A percentile compares a stretch with the other conserved stretches of the same genome.
These are phyloP conservation scores for Achroia grisella DNA, from an alignment of 1,140 invertebrate species.

Conservation along the genomic window DNA sequence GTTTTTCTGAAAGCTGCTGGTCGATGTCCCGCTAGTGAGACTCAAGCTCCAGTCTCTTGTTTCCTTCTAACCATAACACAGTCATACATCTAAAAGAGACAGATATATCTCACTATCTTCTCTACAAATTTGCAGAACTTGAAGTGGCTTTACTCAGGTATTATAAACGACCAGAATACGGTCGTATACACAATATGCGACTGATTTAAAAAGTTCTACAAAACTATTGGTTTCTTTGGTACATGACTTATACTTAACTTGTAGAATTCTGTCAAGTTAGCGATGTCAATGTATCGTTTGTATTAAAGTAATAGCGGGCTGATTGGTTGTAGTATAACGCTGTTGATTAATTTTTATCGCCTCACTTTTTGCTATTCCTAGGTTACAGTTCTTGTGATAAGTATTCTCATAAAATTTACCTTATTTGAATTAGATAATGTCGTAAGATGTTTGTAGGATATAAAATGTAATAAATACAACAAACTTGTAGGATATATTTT, in stretches of 20 bases:
- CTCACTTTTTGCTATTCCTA: too few species aligned
- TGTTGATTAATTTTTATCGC: constrained; percentile 27
- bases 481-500: too few species aligned
- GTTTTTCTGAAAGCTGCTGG: constrained; percentile 72
- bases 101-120: constrained; percentile 19
- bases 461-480: too few species aligned
- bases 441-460: not conserved
- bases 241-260: constrained; percentile 12
- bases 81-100: constrained; percentile 38
- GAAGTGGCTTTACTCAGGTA: constrained; percentile 58
- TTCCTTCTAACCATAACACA: constrained; percentile 28
- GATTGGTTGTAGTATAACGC: constrained; percentile 32
- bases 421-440: not conserved
- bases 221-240: constrained; percentile 14
- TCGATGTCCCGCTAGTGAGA: constrained; percentile 69
- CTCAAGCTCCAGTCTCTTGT: constrained; percentile 42
- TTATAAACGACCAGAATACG: constrained; percentile 60
- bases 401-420: constrained; percentile 11
- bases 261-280: constrained; percentile 18
- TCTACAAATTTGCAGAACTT: constrained; percentile 57
- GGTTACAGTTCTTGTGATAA: too few species aligned
- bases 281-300: constrained; percentile 28
- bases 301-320: constrained; percentile 31
- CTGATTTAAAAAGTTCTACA: constrained; percentile 36
- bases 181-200: constrained; percentile 50